Evolutionary conservation across 2,888 invertebrate species (phyloP).

Genomic region (Chrysolina oricalcia): DNA sequence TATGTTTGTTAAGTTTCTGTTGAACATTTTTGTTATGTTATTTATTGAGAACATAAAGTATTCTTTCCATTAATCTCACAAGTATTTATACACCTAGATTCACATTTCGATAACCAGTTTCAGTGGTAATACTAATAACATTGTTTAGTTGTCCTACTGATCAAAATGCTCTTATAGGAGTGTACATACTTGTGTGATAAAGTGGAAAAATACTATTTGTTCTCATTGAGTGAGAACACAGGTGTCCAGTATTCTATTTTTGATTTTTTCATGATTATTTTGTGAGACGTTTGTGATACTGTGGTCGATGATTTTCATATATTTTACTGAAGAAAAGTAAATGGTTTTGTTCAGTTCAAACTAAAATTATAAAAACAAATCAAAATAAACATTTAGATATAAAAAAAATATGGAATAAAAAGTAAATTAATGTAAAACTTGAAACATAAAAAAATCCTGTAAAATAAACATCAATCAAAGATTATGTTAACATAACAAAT

Average conservation of each 20-base stretch:
- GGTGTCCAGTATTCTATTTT: not conserved
- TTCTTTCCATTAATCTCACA: not conserved
- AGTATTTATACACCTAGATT: not conserved
- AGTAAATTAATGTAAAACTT: not conserved
- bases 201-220: not conserved
- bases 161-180: not conserved
- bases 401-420: not conserved
- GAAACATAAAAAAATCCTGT: not conserved
- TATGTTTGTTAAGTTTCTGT: not conserved
- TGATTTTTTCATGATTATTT: not conserved
- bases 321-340: not conserved
- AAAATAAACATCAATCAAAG: not conserved
- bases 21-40: not conserved
- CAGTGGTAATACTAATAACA: not conserved
- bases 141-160: not conserved
- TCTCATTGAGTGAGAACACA: not conserved
- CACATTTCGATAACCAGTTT: not conserved
- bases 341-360: not conserved
- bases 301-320: not conserved
- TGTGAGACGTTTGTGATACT: not conserved
- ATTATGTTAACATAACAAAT: not conserved
- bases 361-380: not conserved
- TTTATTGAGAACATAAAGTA: not conserved
- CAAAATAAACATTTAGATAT: not conserved
- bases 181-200: no score